phyloP scores from a whole-genome alignment of 2,888 invertebrate genomes.

The Phalera bucephala region DNA sequence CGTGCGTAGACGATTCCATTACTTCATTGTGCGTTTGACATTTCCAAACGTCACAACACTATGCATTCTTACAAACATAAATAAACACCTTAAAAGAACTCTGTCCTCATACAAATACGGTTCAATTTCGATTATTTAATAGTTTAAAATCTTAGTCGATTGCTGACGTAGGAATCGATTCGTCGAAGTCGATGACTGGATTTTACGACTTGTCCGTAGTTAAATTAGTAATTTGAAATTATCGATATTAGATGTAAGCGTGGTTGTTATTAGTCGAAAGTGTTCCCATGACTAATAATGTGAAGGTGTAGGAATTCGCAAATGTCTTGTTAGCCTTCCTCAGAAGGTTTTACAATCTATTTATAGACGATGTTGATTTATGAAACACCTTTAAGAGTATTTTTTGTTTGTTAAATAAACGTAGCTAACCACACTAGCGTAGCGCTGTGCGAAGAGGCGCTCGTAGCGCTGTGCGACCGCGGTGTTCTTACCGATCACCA shows the following conservation, averaged over 20 bases:
- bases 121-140: conserved; percentile 4
- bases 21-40: conserved; percentile 44
- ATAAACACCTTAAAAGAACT: conserved; percentile 7
- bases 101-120: background rate
- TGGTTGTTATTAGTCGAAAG: conserved; percentile 27
- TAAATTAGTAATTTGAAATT: conserved; percentile 35
- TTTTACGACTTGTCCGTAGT: conserved; percentile 29
- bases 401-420: too few species aligned
- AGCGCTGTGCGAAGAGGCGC: too few species aligned
- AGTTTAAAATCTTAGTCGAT: conserved; percentile 8
- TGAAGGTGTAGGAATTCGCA: conserved; percentile 11
- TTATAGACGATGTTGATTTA: too few species aligned
- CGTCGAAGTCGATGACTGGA: conserved; percentile 39
- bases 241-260: conserved; percentile 25
- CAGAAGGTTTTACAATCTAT: too few species aligned
- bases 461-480: too few species aligned
- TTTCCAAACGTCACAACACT: conserved; percentile 46
- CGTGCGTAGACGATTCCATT: conserved; percentile 41
- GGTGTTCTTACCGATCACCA: too few species aligned
- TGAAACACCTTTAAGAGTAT: too few species aligned
- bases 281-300: conserved; percentile 30
- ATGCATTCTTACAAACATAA: conserved; percentile 33
- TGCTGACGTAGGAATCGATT: conserved; percentile 45
- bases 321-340: too few species aligned
- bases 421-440: too few species aligned